phyloP scores from a whole-genome alignment of 2,113 vertebrate genomes.

The Syrmaticus mikado region DNA sequence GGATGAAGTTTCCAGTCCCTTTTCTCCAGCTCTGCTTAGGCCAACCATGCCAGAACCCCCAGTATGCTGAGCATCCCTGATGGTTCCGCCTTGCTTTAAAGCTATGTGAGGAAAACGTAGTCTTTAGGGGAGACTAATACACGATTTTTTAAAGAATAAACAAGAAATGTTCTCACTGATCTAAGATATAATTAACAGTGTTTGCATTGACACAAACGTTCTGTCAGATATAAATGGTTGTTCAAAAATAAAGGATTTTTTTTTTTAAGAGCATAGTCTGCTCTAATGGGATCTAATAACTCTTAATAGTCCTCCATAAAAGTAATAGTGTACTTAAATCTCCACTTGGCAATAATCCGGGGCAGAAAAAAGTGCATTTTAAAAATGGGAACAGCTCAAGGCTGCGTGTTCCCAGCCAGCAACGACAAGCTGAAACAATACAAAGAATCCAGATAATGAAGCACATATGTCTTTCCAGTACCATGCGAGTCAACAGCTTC shows the following conservation, averaged over 20 bases:
- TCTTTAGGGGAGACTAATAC: conserved; percentile 35
- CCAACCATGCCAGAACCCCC: neutral
- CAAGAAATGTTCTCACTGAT: conserved; percentile 36
- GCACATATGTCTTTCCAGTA: conserved; percentile 62
- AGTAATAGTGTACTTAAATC: conserved; percentile 71
- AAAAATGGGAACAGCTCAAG: conserved; percentile 73
- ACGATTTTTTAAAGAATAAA: neutral
- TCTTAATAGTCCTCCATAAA: conserved; percentile 72
- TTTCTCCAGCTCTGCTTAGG: neutral
- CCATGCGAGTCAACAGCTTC: conserved; percentile 57
- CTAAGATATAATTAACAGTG: conserved; percentile 50
- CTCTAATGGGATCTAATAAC: conserved; percentile 73
- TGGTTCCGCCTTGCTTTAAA: conserved; percentile 12
- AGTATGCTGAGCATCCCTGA: neutral
- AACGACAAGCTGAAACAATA: conserved; percentile 75
- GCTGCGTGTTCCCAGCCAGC: conserved; percentile 62
- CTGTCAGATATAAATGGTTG: conserved; percentile 50
- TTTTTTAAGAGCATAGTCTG: conserved; percentile 53
- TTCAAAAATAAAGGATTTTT: conserved; percentile 63
- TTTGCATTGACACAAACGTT: conserved; percentile 55
- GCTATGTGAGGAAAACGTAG: neutral
- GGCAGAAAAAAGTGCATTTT: conserved; percentile 71
- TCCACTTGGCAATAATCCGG: conserved; percentile 67
- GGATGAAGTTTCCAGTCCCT: neutral
- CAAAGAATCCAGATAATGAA: conserved; percentile 71